Percentiles rank a stretch among this genome's conserved stretches.
These are phyloP conservation scores for Pithecia hirsuta DNA, from an alignment of 2,797 vertebrate species.

Conservation along the genomic window DNA sequence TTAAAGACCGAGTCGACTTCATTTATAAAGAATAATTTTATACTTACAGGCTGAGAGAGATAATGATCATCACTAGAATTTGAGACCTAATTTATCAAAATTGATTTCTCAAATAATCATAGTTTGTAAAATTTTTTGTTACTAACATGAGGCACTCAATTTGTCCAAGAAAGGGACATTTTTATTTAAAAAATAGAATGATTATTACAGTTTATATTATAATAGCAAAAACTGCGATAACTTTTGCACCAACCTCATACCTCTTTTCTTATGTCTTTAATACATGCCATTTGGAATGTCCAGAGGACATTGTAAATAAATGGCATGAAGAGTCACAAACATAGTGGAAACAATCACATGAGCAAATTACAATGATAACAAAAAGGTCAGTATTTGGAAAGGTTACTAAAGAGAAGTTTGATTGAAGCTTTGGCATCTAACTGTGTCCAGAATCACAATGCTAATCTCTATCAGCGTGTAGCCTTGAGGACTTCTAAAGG, in stretches of 20 bases:
- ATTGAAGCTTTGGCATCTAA: conserved; percentile 61
- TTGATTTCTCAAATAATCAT: not conserved
- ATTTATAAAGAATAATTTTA: not conserved
- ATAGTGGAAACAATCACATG: not conserved
- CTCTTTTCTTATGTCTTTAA: not conserved
- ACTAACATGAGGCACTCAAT: not conserved
- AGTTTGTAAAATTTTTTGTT: not conserved
- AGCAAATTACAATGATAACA: conserved; percentile 36
- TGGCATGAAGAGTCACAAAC: conserved; percentile 3
- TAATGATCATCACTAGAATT: not conserved
- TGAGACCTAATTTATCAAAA: not conserved
- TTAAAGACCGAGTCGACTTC: not conserved
- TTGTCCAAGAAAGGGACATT: not conserved
- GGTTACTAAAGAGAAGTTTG: conserved; percentile 62
- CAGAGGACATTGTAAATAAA: conserved; percentile 33
- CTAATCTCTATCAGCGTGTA: conserved; percentile 71
- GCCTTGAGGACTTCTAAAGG: conserved; percentile 53
- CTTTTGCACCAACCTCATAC: not conserved
- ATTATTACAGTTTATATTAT: not conserved
- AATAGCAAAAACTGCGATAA: not conserved
- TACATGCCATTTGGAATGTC: not conserved
- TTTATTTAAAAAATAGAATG: not conserved
- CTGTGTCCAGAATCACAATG: conserved; percentile 65
- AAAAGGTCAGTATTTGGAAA: conserved; percentile 78
- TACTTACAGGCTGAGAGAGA: not conserved